Evolutionary conservation across 2,113 vertebrate species (phyloP).

Genomic region (Cnemophilus loriae): DNA sequence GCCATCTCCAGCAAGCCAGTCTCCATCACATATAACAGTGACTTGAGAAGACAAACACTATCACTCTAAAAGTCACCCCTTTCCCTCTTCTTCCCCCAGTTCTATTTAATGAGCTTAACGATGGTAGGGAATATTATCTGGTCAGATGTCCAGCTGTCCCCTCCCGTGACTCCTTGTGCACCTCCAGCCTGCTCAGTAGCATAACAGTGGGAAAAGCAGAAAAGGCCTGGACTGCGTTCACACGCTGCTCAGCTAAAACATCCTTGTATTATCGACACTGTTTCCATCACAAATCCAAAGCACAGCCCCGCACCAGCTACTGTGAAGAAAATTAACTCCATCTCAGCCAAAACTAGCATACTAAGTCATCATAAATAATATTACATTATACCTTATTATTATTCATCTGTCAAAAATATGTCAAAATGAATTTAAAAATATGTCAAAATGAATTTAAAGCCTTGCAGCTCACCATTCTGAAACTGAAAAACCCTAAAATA

Average conservation of each 20-base stretch:
- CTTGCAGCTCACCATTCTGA: not conserved
- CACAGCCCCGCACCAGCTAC: too few species aligned
- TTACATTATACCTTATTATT: not conserved
- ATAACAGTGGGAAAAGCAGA: not conserved
- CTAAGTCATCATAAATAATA: not conserved
- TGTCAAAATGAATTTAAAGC: not conserved
- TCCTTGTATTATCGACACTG: accelerated
- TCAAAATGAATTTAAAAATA: not conserved
- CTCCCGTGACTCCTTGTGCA: not conserved
- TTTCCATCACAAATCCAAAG: not conserved
- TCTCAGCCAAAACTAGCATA: not conserved
- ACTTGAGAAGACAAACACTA: not conserved
- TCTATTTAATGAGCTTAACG: not conserved
- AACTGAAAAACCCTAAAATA: not conserved
- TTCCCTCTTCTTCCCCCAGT: not conserved
- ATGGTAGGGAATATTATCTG: not conserved
- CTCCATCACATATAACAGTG: not conserved
- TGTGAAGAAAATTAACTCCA: not conserved
- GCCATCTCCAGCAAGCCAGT: not conserved
- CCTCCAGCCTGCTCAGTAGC: not conserved
- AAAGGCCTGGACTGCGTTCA: not conserved
- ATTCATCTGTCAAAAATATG: not conserved
- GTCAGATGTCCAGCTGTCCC: not conserved
- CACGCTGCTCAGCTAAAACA: not conserved
- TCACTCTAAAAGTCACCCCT: not conserved